phyloP scores from a whole-genome alignment of 2,888 invertebrate species.

The Heliconius sara region DNA sequence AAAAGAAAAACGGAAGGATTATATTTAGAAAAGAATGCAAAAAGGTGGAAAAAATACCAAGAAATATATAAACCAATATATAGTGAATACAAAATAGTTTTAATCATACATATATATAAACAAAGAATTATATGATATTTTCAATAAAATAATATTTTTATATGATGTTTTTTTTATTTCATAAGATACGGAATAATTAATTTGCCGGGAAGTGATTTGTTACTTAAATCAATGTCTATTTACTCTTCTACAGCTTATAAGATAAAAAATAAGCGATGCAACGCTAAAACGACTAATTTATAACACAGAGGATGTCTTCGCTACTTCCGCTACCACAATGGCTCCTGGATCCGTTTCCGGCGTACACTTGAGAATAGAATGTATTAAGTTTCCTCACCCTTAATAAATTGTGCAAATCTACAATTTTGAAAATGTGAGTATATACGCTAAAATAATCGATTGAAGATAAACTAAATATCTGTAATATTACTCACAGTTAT shows the following conservation, averaged over 20 bases:
- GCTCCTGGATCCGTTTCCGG: slow-evolving; percentile 75
- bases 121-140: no score
- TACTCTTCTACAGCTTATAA: not conserved
- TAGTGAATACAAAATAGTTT: no score
- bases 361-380: slow-evolving; percentile 69
- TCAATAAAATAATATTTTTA: no score
- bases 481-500: not conserved
- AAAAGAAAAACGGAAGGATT: no score
- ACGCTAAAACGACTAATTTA: slow-evolving; percentile 43
- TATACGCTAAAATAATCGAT: not conserved
- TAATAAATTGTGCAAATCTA: slow-evolving; percentile 54
- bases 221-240: no score
- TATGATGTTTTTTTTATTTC: no score
- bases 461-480: not conserved
- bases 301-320: slow-evolving; percentile 73
- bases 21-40: no score
- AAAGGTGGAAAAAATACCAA: no score
- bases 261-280: slow-evolving; percentile 16
- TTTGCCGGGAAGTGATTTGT: no score
- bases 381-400: slow-evolving; percentile 67
- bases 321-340: slow-evolving; percentile 79
- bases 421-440: not conserved
- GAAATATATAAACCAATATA: no score
- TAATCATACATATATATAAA: no score
- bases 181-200: no score